These are phyloP conservation scores for Apocrypta bakeri DNA, from an alignment of 1,140 invertebrate species.

Conservation along the genomic window DNA sequence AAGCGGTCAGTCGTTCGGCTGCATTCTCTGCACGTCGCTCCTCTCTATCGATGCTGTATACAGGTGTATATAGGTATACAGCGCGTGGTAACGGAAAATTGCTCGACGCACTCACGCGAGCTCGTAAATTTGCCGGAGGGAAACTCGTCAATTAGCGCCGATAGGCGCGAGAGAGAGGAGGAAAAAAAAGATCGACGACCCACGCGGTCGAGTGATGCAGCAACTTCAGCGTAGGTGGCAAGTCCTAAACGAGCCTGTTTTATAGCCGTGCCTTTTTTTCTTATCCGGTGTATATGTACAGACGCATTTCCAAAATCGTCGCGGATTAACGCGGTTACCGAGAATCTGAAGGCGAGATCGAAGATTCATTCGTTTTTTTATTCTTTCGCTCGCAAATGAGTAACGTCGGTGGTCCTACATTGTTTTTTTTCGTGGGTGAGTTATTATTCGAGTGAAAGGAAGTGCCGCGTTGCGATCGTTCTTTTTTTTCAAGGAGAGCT, in stretches of 20 bases:
- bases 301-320: background rate
- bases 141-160: constrained; percentile 33
- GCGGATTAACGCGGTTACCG: background rate
- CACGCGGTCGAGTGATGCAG: constrained; percentile 30
- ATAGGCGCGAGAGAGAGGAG: background rate
- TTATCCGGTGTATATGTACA: background rate
- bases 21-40: background rate
- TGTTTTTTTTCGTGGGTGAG: background rate
- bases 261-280: background rate
- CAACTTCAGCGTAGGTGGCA: constrained; percentile 18
- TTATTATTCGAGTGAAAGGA: background rate
- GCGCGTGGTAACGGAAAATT: background rate
- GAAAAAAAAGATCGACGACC: constrained; percentile 21
- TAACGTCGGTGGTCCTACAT: background rate
- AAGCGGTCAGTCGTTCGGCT: background rate
- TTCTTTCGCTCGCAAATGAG: background rate
- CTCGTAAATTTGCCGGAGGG: constrained; percentile 11
- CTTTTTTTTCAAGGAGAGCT: background rate
- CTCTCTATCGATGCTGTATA: too few relatives aligned
- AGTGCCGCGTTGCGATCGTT: background rate
- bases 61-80: background rate
- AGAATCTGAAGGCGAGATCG: background rate
- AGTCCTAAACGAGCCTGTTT: constrained; percentile 35
- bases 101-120: background rate
- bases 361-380: too few relatives aligned